Evolutionary conservation across 2,797 vertebrate genomes (phyloP).

Genomic region (Poecilia picta): DNA sequence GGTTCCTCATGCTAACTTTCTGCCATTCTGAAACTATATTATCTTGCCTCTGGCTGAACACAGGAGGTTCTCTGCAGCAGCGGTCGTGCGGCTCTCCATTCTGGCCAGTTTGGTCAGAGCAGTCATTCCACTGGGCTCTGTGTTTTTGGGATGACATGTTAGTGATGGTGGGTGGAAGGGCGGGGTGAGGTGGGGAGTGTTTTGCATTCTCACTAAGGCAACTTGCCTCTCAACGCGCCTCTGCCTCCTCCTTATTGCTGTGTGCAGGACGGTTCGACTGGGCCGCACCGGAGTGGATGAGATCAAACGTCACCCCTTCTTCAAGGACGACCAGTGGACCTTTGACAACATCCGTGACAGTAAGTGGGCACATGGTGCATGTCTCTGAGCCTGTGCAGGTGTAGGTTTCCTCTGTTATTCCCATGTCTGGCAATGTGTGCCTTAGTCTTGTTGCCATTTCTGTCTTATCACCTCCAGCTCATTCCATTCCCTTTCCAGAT

Average conservation of each 20-base stretch:
- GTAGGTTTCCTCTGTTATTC: slow-evolving; percentile 1
- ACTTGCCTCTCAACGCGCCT: slow-evolving; percentile 43
- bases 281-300: slow-evolving; percentile 87
- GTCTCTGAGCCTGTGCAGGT: slow-evolving; percentile 30
- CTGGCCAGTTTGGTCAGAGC: slow-evolving; percentile 61
- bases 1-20: slow-evolving; percentile 17
- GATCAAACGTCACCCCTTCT: slow-evolving; percentile 94
- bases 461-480: slow-evolving; percentile 43
- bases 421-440: slow-evolving; percentile 27
- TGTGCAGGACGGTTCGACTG: slow-evolving; percentile 92
- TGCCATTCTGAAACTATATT: slow-evolving; percentile 28
- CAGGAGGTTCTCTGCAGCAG: slow-evolving; percentile 43
- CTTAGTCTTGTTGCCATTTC: not conserved
- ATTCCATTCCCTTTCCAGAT: slow-evolving; percentile 50
- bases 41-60: slow-evolving; percentile 23
- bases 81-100: slow-evolving; percentile 55
- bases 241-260: slow-evolving; percentile 61
- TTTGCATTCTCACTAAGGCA: slow-evolving; percentile 28
- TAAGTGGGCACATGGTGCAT: slow-evolving; percentile 79
- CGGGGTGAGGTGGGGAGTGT: slow-evolving; percentile 23
- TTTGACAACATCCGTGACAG: slow-evolving; percentile 97
- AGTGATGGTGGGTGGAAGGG: slow-evolving; percentile 43
- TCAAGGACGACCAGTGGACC: slow-evolving; percentile 97
- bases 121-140: slow-evolving; percentile 45
- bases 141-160: slow-evolving; percentile 61